Evolutionary conservation across 1,140 invertebrate species (phyloP).

Genomic region (Centruroides sculpturatus): DNA sequence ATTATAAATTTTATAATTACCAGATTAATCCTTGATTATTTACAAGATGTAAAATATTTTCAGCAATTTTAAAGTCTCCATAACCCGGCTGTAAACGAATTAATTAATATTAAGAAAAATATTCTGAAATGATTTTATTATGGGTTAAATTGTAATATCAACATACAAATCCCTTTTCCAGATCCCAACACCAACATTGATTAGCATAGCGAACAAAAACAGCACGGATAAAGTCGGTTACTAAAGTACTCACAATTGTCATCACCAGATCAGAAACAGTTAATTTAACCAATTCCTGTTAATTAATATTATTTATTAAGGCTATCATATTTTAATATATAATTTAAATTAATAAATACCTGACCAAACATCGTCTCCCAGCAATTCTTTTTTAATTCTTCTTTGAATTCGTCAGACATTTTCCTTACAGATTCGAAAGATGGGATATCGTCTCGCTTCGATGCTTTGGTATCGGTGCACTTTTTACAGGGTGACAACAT

Average conservation of each 20-base stretch:
- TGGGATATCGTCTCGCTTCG: too few species aligned
- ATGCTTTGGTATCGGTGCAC: too few species aligned
- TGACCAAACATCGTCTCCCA: slow-evolving; percentile 99
- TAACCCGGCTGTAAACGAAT: slow-evolving; percentile 55
- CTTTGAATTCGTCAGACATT: slow-evolving; percentile 24
- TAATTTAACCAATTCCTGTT: slow-evolving; percentile 72
- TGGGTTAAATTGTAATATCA: not conserved
- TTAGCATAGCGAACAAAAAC: slow-evolving; percentile 84
- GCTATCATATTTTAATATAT: slow-evolving; percentile 5
- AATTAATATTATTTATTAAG: slow-evolving; percentile 1
- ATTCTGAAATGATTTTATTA: not conserved
- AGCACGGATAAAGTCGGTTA: slow-evolving; percentile 81
- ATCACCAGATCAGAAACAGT: slow-evolving; percentile 87
- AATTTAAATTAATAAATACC: slow-evolving; percentile 19
- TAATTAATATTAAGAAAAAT: too few species aligned
- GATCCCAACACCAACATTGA: slow-evolving; percentile 90
- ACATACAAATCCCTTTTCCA: slow-evolving; percentile 74
- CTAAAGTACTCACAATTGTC: slow-evolving; percentile 60
- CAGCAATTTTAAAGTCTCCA: slow-evolving; percentile 95
- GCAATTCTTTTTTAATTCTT: slow-evolving; percentile 56
- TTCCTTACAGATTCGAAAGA: too few species aligned
- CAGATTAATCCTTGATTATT: slow-evolving; percentile 97
- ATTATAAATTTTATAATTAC: slow-evolving; percentile 30
- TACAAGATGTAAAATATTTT: slow-evolving; percentile 90
- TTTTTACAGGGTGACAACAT: too few species aligned